A percentile compares a stretch with the other conserved stretches of the same genome.
Evolutionary conservation across 1,140 invertebrate species (phyloP).

Genomic region (Brachystomella parvula): DNA sequence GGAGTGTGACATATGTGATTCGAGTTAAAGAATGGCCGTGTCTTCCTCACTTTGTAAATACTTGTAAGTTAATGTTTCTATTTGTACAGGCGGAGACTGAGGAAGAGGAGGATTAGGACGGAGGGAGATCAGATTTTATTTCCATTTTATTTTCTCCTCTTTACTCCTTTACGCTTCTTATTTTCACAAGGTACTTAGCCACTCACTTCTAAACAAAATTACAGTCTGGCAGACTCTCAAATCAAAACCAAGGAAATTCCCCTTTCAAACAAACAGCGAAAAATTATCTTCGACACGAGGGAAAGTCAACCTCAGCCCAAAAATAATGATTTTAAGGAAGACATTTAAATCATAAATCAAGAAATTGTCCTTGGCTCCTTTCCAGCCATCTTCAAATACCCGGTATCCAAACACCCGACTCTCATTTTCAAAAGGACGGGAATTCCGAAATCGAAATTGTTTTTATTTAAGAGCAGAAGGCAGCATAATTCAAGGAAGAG

Average conservation of each 20-base stretch:
- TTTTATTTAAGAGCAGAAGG: neutral
- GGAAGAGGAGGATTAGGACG: neutral
- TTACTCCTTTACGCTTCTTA: neutral
- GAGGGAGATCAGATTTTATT: neutral
- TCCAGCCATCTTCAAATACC: neutral
- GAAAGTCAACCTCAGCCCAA: neutral
- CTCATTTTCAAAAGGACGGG: too few relatives aligned
- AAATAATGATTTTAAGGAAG: constrained; percentile 8
- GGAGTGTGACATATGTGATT: neutral
- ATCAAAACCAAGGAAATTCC: neutral
- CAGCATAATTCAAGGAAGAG: neutral
- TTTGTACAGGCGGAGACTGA: neutral
- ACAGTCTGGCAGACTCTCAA: neutral
- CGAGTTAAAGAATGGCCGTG: neutral
- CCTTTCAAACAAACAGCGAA: neutral
- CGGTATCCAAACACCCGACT: neutral
- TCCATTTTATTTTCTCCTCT: neutral
- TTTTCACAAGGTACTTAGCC: constrained; percentile 10
- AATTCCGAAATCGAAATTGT: too few relatives aligned
- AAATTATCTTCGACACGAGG: neutral
- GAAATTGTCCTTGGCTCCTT: neutral
- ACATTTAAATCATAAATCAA: neutral
- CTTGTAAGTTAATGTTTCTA: neutral
- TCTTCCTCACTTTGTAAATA: constrained; percentile 3
- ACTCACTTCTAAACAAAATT: neutral